Percentiles rank a stretch among this genome's conserved stretches.
Evolutionary conservation across 2,888 invertebrate species (phyloP).

Genomic region (Mongoloraphidia duomilia): DNA sequence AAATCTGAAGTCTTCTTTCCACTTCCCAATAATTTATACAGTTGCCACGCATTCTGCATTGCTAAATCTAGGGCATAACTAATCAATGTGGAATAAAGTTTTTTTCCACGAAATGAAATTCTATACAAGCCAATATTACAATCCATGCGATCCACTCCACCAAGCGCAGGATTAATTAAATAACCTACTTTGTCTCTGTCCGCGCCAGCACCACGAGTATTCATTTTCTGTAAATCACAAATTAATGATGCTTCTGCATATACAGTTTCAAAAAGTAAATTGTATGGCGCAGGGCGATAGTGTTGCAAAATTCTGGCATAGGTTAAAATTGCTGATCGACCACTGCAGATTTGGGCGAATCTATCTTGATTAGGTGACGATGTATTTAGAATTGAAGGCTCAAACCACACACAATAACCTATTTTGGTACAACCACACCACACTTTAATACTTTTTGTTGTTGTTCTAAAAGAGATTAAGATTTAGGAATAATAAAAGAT

Average conservation of each 20-base stretch:
- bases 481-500: too few species aligned
- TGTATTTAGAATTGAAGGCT: slow-evolving; percentile 2
- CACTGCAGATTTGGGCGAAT: slow-evolving; percentile 4
- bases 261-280: slow-evolving; percentile 5
- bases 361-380: background rate
- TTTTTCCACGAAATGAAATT: slow-evolving; percentile 13
- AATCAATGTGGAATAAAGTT: slow-evolving; percentile 12
- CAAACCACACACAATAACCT: slow-evolving; percentile 15
- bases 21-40: slow-evolving; percentile 6
- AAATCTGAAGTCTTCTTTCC: slow-evolving; percentile 11
- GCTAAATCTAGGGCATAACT: slow-evolving; percentile 13
- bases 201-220: background rate
- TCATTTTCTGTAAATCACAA: slow-evolving; percentile 6
- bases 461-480: background rate
- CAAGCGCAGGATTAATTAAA: slow-evolving; percentile 11
- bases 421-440: slow-evolving; percentile 12
- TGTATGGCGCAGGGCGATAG: slow-evolving; percentile 2
- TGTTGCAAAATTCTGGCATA: slow-evolving; percentile 7
- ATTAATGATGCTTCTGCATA: slow-evolving; percentile 4
- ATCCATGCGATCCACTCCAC: slow-evolving; percentile 13
- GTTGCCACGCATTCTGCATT: slow-evolving; percentile 14
- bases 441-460: slow-evolving; percentile 9
- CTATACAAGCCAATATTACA: slow-evolving; percentile 12
- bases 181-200: slow-evolving; percentile 7
- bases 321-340: slow-evolving; percentile 4